Percentiles rank a stretch among this genome's conserved stretches.
phyloP scores from a whole-genome alignment of 53 echinoderm and acorn worm genomes.

The Actinopyga echinites region DNA sequence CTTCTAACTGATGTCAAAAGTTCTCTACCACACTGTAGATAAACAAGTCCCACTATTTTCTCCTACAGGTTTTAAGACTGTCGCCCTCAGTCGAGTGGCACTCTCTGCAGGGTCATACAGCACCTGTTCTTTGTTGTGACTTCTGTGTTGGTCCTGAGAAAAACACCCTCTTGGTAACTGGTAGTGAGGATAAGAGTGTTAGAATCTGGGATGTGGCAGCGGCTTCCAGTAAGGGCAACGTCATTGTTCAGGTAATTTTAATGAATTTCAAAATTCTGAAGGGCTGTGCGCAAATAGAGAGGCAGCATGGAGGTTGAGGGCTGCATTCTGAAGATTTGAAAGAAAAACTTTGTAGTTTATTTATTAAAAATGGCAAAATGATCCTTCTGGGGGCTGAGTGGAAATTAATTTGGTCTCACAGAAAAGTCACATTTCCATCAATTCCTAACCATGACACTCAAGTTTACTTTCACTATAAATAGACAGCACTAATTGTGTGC shows the following conservation, averaged over 20 bases:
- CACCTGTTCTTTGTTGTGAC: conserved; percentile 59
- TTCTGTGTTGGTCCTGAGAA: conserved; percentile 64
- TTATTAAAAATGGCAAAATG: no score
- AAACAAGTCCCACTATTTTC: neutral
- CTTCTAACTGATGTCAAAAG: neutral
- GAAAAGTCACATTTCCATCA: no score
- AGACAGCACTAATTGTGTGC: no score
- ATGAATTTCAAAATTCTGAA: no score
- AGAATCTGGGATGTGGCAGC: conserved; percentile 79
- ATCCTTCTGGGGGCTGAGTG: no score
- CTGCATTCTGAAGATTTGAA: no score
- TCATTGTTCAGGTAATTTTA: conserved; percentile 67
- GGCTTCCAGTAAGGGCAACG: conserved; percentile 49
- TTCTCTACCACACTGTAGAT: neutral
- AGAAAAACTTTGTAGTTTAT: no score
- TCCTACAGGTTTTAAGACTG: conserved; percentile 62
- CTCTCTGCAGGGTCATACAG: conserved; percentile 72
- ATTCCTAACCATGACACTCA: no score
- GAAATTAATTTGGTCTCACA: no score
- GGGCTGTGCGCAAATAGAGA: no score
- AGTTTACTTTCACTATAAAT: no score
- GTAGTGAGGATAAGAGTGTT: conserved; percentile 80
- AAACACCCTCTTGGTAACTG: conserved; percentile 68
- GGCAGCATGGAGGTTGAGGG: no score
- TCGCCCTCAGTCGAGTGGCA: conserved; percentile 63